Percentiles rank a stretch among this genome's conserved stretches.
These are phyloP conservation scores for Tetranychus piercei DNA, from an alignment of 2,888 invertebrate species.

Conservation along the genomic window DNA sequence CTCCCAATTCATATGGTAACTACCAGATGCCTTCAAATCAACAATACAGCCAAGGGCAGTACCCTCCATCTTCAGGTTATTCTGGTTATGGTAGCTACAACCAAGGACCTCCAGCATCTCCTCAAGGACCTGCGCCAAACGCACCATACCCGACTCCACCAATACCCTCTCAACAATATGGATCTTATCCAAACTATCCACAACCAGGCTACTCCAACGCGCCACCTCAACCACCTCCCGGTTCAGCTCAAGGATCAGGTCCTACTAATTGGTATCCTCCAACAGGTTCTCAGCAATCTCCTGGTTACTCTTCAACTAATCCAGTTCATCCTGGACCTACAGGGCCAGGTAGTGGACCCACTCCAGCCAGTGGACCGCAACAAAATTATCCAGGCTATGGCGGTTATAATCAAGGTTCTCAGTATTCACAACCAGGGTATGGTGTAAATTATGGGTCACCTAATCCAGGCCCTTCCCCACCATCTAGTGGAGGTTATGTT, in stretches of 20 bases:
- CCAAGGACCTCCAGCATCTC: constrained; percentile 10
- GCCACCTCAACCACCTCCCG: constrained; percentile 6
- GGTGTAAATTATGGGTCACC: not conserved
- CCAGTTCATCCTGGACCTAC: not conserved
- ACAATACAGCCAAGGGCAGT: constrained; percentile 2
- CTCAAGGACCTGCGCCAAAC: not conserved
- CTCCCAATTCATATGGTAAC: not conserved
- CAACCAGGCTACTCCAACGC: not conserved
- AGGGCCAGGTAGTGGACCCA: not conserved
- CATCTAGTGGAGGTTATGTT: not conserved
- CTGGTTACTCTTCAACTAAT: not conserved
- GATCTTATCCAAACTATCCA: not conserved
- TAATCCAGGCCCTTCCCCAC: constrained; percentile 7
- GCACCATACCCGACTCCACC: not conserved
- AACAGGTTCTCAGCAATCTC: not conserved
- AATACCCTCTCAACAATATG: not conserved
- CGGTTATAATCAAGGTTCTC: constrained; percentile 9
- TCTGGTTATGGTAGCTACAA: constrained; percentile 7
- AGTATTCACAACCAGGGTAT: not conserved
- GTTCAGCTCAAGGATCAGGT: not conserved
- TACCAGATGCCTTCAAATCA: constrained; percentile 7
- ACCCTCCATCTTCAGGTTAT: constrained; percentile 1
- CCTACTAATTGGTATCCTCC: not conserved
- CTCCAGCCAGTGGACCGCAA: not conserved
- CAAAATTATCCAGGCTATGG: not conserved